These are phyloP conservation scores for Bellardia bayeri DNA, from an alignment of 2,888 invertebrate genomes.

Conservation along the genomic window DNA sequence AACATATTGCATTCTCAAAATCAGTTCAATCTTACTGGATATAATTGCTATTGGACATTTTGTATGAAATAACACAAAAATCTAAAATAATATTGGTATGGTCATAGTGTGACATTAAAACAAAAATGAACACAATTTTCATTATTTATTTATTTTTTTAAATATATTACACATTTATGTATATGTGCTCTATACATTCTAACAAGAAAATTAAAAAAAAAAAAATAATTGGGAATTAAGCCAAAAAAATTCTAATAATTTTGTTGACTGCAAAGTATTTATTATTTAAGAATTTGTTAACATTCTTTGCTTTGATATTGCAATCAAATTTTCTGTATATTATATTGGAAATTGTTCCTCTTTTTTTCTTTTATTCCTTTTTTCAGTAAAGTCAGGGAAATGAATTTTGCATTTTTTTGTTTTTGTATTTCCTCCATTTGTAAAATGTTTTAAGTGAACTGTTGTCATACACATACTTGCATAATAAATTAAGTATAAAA, in stretches of 20 bases:
- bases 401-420: not conserved
- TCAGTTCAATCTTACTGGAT: too few species aligned
- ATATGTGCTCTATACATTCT: too few species aligned
- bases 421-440: slow-evolving; percentile 54
- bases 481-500: slow-evolving; percentile 41
- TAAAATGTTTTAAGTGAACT: slow-evolving; percentile 34
- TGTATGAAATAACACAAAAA: not conserved
- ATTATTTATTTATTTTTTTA: not conserved
- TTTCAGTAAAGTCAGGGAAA: slow-evolving; percentile 14
- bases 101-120: slow-evolving; percentile 23
- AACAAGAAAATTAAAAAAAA: not conserved
- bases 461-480: slow-evolving; percentile 25
- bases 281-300: not conserved
- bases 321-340: not conserved
- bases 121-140: not conserved
- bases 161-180: too few species aligned
- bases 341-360: too few species aligned
- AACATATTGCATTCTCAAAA: too few species aligned
- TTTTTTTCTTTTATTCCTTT: not conserved
- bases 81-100: slow-evolving; percentile 2
- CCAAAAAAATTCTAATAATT: slow-evolving; percentile 56
- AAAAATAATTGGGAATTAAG: slow-evolving; percentile 50
- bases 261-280: slow-evolving; percentile 51
- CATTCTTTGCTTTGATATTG: not conserved
- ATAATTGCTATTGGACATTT: too few species aligned